These are phyloP conservation scores for Gadus chalcogrammus DNA, from an alignment of 2,113 vertebrate genomes.

Conservation along the genomic window DNA sequence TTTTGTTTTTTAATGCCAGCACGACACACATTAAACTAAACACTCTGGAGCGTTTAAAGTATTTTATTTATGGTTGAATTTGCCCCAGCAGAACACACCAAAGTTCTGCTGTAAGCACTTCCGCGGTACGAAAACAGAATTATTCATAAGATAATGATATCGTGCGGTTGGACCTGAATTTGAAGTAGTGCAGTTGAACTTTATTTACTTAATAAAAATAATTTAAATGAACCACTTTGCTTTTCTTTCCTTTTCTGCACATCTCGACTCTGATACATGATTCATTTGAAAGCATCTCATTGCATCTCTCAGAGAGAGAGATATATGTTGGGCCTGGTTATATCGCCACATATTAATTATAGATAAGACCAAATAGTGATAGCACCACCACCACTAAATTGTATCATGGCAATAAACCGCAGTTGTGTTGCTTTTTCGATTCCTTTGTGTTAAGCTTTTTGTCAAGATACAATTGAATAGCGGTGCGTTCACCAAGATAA, in stretches of 20 bases:
- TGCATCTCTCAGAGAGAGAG: conserved; percentile 43
- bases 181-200: conserved; percentile 62
- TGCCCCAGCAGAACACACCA: conserved; percentile 64
- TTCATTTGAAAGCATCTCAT: conserved; percentile 57
- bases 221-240: conserved; percentile 45
- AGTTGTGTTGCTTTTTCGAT: conserved; percentile 29
- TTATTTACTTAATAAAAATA: conserved; percentile 70
- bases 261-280: conserved; percentile 40
- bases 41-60: conserved; percentile 57
- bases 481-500: no score
- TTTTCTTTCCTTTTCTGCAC: conserved; percentile 27
- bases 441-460: no score
- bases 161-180: conserved; percentile 68
- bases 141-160: conserved; percentile 72
- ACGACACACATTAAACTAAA: conserved; percentile 44
- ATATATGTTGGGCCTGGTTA: conserved; percentile 63
- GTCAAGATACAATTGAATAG: no score
- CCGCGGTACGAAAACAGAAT: conserved; percentile 63
- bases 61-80: conserved; percentile 42
- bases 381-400: conserved; percentile 35
- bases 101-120: conserved; percentile 68
- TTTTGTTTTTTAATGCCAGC: not conserved
- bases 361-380: conserved; percentile 65
- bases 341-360: conserved; percentile 70
- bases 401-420: conserved; percentile 27